These are phyloP conservation scores for Larimichthys crocea DNA, from an alignment of 2,113 vertebrate species.

Conservation along the genomic window DNA sequence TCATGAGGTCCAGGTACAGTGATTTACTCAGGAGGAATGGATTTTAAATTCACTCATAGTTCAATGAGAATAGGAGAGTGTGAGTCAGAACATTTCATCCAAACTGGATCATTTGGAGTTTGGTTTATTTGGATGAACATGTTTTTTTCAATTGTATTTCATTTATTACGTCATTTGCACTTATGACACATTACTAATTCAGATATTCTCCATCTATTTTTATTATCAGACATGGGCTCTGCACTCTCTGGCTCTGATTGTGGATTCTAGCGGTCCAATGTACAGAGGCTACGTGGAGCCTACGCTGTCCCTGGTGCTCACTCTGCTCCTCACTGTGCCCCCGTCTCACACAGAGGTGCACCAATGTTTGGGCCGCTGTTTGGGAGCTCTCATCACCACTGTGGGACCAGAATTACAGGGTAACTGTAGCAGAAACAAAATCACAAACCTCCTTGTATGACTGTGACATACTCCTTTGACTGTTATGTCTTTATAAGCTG, in stretches of 20 bases:
- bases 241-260: conserved; percentile 97
- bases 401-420: conserved; percentile 98
- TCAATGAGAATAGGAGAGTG: background rate
- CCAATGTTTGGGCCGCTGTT: conserved; percentile 96
- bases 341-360: conserved; percentile 98
- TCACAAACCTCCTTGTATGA: background rate
- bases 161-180: background rate
- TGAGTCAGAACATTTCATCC: background rate
- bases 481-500: background rate
- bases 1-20: conserved; percentile 95
- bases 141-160: background rate
- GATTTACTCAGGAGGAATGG: conserved; percentile 17
- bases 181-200: background rate
- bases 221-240: conserved; percentile 95
- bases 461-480: background rate
- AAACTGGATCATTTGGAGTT: background rate
- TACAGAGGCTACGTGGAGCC: conserved; percentile 98
- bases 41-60: conserved; percentile 4
- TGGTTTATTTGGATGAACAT: background rate
- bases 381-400: conserved; percentile 98
- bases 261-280: conserved; percentile 99
- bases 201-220: background rate
- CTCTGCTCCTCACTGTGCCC: conserved; percentile 94
- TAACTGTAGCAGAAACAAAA: conserved; percentile 63
- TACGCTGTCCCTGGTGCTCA: conserved; percentile 95